Percentiles rank a stretch among this genome's conserved stretches.
Evolutionary conservation across 2,797 vertebrate species (phyloP).

Genomic region (Glyptemys insculpta): DNA sequence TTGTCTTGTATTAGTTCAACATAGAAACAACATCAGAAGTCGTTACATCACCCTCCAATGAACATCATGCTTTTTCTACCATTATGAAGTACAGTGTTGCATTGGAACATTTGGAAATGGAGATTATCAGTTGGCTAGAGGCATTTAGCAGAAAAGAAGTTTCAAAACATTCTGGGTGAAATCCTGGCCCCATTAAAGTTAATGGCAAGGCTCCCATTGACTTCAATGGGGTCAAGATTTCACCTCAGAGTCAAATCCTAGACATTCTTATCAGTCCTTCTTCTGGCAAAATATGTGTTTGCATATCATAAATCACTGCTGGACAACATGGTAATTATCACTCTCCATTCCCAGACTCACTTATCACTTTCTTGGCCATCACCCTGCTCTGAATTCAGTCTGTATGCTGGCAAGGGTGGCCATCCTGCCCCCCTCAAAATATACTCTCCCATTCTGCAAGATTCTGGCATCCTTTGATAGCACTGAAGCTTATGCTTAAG

Average conservation of each 20-base stretch:
- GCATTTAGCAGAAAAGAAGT: neutral
- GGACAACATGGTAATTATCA: neutral
- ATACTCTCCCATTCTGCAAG: neutral
- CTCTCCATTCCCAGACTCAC: neutral
- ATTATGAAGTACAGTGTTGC: fast-evolving
- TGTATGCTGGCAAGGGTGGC: neutral
- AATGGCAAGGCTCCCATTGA: fast-evolving
- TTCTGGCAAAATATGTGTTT: neutral
- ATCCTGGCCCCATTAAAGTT: neutral
- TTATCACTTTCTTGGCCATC: neutral
- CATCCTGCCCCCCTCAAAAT: neutral
- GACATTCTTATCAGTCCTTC: neutral
- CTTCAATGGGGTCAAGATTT: neutral
- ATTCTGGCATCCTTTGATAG: neutral
- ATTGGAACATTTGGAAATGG: neutral
- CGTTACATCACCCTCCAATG: neutral
- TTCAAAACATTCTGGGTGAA: neutral
- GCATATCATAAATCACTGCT: neutral
- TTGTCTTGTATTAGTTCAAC: neutral
- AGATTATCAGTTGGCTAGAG: neutral
- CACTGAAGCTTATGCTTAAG: neutral
- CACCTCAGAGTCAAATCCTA: fast-evolving
- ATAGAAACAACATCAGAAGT: neutral
- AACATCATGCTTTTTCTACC: neutral
- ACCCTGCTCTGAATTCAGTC: neutral